Evolutionary conservation across 2,113 vertebrate species (phyloP).

Genomic region (Glareola pratincola): DNA sequence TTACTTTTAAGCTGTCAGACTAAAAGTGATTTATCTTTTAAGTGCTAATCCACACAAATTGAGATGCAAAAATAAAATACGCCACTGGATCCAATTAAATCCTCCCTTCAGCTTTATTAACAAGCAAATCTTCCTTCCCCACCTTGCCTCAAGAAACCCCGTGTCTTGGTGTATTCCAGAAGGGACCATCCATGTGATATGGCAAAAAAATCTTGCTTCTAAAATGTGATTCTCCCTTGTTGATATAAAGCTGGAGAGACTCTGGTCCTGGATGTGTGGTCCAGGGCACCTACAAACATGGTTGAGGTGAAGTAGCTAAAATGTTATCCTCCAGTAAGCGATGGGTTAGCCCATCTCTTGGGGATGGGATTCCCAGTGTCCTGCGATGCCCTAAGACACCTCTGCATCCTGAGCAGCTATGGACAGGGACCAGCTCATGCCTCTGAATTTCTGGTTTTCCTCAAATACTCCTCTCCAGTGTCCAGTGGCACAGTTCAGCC

Average conservation of each 20-base stretch:
- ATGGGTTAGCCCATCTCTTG: background rate
- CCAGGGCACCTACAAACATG: background rate
- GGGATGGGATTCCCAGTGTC: background rate
- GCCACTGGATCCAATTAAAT: slow-evolving; percentile 35
- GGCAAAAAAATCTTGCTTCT: background rate
- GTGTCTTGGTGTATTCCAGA: background rate
- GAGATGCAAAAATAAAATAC: slow-evolving; percentile 50
- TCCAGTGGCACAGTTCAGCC: background rate
- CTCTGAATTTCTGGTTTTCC: background rate
- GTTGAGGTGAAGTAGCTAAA: background rate
- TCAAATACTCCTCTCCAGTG: background rate
- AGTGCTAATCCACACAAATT: slow-evolving; percentile 61
- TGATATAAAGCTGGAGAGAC: background rate
- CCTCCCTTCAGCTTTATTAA: slow-evolving; percentile 39
- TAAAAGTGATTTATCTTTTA: slow-evolving; percentile 48
- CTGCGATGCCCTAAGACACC: background rate
- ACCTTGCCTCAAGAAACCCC: background rate
- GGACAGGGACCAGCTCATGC: background rate
- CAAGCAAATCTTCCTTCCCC: background rate
- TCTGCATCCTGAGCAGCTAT: background rate
- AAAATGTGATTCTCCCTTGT: background rate
- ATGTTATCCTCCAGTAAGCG: background rate
- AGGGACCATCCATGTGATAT: background rate
- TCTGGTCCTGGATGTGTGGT: background rate
- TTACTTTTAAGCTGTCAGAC: slow-evolving; percentile 55